These are phyloP conservation scores for Hippocampus zosterae DNA, from an alignment of 2,113 vertebrate species.

Conservation along the genomic window DNA sequence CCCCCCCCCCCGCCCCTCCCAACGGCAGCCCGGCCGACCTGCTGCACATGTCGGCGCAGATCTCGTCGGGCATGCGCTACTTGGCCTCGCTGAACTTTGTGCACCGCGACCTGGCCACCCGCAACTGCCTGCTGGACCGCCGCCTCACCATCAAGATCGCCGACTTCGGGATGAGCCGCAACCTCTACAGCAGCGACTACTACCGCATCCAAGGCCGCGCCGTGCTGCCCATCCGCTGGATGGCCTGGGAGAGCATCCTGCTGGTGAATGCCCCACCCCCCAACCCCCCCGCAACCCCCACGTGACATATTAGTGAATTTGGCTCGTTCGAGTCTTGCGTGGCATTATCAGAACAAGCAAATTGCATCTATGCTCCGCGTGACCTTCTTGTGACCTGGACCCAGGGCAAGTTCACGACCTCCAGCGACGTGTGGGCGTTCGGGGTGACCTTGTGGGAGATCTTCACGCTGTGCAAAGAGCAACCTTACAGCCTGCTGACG, in stretches of 20 bases:
- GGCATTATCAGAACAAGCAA: no score
- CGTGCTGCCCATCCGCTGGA: conserved; percentile 83
- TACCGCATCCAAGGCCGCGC: conserved; percentile 83
- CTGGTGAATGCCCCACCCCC: conserved; percentile 60
- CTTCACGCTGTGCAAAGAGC: conserved; percentile 83
- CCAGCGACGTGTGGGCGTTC: conserved; percentile 82
- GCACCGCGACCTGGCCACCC: conserved; percentile 80
- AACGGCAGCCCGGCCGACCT: conserved; percentile 71
- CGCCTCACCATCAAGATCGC: conserved; percentile 83
- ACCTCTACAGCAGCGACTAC: conserved; percentile 84
- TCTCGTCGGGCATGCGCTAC: conserved; percentile 80
- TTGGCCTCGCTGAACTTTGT: conserved; percentile 82
- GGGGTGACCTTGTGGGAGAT: conserved; percentile 84
- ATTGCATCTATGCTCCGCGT: neutral
- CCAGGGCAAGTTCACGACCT: conserved; percentile 83
- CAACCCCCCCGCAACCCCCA: neutral
- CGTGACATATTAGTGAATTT: no score
- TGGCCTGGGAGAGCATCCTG: conserved; percentile 86
- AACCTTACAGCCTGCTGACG: conserved; percentile 80
- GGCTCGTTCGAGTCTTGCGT: no score
- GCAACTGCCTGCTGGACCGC: conserved; percentile 84
- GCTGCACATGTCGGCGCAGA: conserved; percentile 82
- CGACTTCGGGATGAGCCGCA: conserved; percentile 83
- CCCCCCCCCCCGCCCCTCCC: neutral
- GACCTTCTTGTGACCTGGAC: neutral